Conservation (phyloP, 2,797 vertebrate species). For the Chiloscyllium punctatum region DNA sequence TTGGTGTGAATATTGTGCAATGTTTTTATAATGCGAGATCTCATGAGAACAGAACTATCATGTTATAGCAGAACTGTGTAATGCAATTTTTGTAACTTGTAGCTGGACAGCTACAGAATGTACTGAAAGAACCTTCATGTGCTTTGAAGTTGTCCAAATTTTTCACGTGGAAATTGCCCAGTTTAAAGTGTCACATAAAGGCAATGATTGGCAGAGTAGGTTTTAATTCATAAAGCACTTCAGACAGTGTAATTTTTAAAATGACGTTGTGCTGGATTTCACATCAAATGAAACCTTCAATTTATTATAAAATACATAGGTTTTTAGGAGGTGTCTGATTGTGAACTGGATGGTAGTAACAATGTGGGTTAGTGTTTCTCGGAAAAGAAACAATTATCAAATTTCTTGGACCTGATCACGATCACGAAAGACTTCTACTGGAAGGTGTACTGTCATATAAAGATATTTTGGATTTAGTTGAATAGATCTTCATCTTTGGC, state of each 20-base stretch:
- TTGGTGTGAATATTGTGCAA: too few relatives aligned
- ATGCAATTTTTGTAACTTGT: background rate
- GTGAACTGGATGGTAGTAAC: background rate
- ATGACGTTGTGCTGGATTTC: background rate
- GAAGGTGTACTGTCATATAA: background rate
- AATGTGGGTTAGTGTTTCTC: background rate
- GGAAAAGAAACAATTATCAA: background rate
- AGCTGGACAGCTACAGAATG: background rate
- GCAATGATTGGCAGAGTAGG: background rate
- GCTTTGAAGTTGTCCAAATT: background rate
- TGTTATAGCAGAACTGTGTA: background rate
- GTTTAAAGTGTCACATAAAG: background rate
- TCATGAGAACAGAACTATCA: too few relatives aligned
- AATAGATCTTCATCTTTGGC: background rate
- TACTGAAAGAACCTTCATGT: background rate
- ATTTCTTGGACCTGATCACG: background rate
- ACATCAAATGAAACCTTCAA: background rate
- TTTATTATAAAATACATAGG: background rate
- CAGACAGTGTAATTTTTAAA: background rate
- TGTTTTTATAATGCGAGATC: too few relatives aligned
- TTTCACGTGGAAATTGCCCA: background rate
- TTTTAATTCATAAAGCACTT: background rate
- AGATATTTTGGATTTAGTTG: slow-evolving; percentile 4
- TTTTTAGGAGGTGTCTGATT: background rate
- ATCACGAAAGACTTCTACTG: background rate